These are phyloP conservation scores for Gryon sp. DNA, from an alignment of 1,140 invertebrate species.

Conservation along the genomic window DNA sequence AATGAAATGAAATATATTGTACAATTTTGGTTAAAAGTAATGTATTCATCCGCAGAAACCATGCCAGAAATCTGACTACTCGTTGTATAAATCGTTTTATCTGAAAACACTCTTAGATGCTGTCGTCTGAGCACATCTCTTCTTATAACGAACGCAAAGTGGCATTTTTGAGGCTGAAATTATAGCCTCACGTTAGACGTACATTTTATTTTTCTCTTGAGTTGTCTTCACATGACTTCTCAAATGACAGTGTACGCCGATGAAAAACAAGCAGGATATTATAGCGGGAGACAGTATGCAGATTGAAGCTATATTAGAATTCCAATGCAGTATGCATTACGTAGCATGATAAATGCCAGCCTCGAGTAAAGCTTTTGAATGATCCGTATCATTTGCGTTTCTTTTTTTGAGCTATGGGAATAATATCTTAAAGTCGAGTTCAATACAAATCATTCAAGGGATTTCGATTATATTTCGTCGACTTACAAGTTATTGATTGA, in stretches of 20 bases:
- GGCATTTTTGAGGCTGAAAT: constrained; percentile 4
- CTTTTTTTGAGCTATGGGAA: constrained; percentile 28
- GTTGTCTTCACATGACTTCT: constrained; percentile 17
- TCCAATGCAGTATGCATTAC: constrained; percentile 38
- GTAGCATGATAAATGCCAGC: constrained; percentile 19
- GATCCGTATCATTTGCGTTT: constrained; percentile 47
- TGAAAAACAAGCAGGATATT: constrained; percentile 24
- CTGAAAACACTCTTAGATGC: not conserved
- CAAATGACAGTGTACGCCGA: constrained; percentile 9
- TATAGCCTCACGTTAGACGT: not conserved
- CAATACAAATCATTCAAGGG: constrained; percentile 19
- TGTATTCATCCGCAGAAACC: not conserved
- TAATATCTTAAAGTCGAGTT: constrained; percentile 25
- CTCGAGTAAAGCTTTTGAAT: constrained; percentile 33
- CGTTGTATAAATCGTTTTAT: constrained; percentile 15
- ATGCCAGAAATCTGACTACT: constrained; percentile 18
- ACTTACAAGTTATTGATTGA: constrained; percentile 34
- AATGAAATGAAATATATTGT: too few species aligned
- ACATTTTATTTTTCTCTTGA: constrained; percentile 16
- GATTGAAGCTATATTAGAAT: not conserved
- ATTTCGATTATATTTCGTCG: constrained; percentile 24
- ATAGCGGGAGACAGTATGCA: constrained; percentile 9
- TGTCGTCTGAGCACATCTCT: not conserved
- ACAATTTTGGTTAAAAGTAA: too few species aligned
- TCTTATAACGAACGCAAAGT: constrained; percentile 14